Evolutionary conservation across 2,888 invertebrate species (phyloP), one percentile per base, ranked within the genome.

Genomic region (Tetrapedia diversipes): DNA sequence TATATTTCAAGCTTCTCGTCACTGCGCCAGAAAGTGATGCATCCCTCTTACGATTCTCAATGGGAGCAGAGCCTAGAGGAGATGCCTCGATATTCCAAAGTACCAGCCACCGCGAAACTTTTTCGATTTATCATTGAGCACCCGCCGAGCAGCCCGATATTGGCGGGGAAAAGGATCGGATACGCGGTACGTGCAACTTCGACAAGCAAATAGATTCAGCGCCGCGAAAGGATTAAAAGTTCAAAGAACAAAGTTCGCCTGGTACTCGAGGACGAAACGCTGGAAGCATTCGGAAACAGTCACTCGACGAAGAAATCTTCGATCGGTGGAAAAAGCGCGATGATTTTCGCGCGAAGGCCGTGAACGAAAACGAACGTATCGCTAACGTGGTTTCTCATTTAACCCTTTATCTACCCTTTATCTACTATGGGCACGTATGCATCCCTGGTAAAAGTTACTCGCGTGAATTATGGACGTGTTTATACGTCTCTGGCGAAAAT

Each of bases 71-170:
- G 16, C 4, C 11, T 8, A 19, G 6, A 7, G 11, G 22, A 45
- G 32, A 37, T n/a, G 47, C 19, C 41, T 67, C 66, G 66, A 78
- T 64, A 66, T 76, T 63, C 66, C 37, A 34, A 34, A 10, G 51
- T 43, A 64, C 70, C 37, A 63, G n/a, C 37, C 34, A 11, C n/a
- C 11, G 43, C 37, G 56, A 60, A 80, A 80, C 63, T 80, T 80
- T 80, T 69, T 81, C 80, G 71, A 80, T 77, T 73, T 68, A 80
- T 80, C 80, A 72, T 80, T 65, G 45, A 45, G 24, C 53, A 47
- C 37, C 68, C 57, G 14, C 29, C 29, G 47, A 6, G 64, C 41
- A 32, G 61, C 24, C 37, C 32, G 65, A n/a, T 41, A 49, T 29
- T 32, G 49, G 41, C 11, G 8, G 14, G 43, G 19, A 39, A 47